Percentiles rank a stretch among this genome's conserved stretches.
Evolutionary conservation across 2,113 vertebrate genomes (phyloP).

Genomic region (Gadus chalcogrammus): DNA sequence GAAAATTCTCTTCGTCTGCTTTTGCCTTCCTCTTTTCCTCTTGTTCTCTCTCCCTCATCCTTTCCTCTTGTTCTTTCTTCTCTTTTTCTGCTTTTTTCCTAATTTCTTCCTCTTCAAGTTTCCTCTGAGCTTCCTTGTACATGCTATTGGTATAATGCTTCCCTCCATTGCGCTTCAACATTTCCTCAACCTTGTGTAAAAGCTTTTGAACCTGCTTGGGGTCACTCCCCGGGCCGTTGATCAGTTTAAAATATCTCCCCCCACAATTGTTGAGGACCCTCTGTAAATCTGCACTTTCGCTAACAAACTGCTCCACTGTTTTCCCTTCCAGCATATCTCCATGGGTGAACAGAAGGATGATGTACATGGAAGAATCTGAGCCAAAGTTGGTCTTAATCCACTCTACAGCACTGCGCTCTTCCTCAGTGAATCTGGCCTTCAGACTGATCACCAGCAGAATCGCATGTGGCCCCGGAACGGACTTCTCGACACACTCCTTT

Average conservation of each 20-base stretch:
- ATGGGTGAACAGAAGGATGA: constrained; percentile 52
- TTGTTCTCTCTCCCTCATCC: too few species aligned
- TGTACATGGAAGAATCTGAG: constrained; percentile 16
- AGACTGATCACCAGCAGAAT: constrained; percentile 53
- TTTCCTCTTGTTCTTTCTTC: not conserved
- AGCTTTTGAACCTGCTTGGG: constrained; percentile 35
- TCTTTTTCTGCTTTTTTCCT: not conserved
- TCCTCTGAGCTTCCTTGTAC: constrained; percentile 27
- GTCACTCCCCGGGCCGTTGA: constrained; percentile 7
- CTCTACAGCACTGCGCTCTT: constrained; percentile 25
- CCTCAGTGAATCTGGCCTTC: constrained; percentile 34
- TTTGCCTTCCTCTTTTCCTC: not conserved
- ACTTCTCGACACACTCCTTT: constrained; percentile 30
- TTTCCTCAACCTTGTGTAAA: constrained; percentile 22
- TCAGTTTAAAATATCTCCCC: constrained; percentile 40
- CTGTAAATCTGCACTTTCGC: constrained; percentile 2
- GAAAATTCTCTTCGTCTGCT: not conserved
- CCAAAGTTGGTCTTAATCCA: constrained; percentile 52
- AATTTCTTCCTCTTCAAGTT: not conserved
- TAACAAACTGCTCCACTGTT: constrained; percentile 7
- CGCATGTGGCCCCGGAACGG: constrained; percentile 45
- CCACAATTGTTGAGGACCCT: constrained; percentile 15
- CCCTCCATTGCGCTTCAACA: constrained; percentile 33
- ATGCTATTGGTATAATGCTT: constrained; percentile 38
- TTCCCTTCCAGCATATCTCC: constrained; percentile 30